Evolutionary conservation across 2,888 invertebrate species (phyloP), one percentile per base, ranked within the genome.

Genomic region (Morinoia aosen): DNA sequence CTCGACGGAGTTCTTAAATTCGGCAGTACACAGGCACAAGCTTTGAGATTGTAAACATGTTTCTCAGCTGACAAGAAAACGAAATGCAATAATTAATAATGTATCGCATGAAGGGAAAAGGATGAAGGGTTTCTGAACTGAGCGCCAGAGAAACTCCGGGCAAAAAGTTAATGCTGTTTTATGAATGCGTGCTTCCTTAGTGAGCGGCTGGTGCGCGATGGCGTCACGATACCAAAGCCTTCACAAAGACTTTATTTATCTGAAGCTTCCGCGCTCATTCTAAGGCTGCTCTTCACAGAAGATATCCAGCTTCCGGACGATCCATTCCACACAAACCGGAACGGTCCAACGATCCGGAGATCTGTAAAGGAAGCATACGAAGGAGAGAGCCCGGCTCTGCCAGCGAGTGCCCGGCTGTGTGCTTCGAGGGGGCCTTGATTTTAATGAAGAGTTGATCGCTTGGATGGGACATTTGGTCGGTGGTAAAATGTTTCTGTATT

Each of bases 241-340:
- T 93, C 56, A 93, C 93, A 93, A 93, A 93, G 93, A 93, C 93
- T 57, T 93, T 93, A 93, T 93, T 93, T 93, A 93, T 93, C 93
- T 39, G 33, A 57, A 93, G 57, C 93, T 93, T 93, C 93, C 93
- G 93, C 48, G 57, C 57, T 48, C 93, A 93, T 93, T 93, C 93
- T 93, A n/a, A 48, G 57, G 57, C 93, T 33, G 57, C 93, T 57
- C 93, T 93, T 57, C 93, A 48, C n/a, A 93, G 57, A 57, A 93
- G 93, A 93, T 93, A 58, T 93, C 57, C 93, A 93, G 93, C 93
- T 93, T 93, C 93, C 93, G 93, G 93, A 58, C 57, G 93, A 93
- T 93, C 57, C 57, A 93, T 93, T 93, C 93, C 76, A 57, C 16
- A 57, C 19, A 90, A 48, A 90, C 90, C 57, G 93, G 93, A 93